Conservation (phyloP, 2,797 vertebrate species). For the Lateolabrax maculatus region DNA sequence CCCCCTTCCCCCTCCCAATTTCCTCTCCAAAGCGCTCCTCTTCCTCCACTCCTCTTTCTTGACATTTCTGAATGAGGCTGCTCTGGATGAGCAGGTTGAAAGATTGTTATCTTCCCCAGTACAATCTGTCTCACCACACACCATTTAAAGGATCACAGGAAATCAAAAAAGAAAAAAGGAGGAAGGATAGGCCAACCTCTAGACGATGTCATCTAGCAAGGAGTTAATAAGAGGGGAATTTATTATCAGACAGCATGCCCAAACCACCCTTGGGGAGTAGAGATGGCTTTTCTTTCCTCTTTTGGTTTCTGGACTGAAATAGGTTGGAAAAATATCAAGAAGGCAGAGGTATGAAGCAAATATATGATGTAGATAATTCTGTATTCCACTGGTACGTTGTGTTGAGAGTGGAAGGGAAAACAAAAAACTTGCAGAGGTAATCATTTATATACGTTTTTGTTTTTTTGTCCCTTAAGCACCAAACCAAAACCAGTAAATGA, state of each 20-base stretch:
- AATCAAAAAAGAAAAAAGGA: constrained; percentile 32
- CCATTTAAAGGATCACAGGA: constrained; percentile 58
- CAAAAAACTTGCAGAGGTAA: background rate
- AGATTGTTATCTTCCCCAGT: constrained; percentile 51
- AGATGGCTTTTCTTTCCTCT: constrained; percentile 14
- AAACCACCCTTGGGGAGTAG: constrained; percentile 23
- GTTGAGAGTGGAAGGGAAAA: background rate
- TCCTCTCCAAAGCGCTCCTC: constrained; percentile 1
- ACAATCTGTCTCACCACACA: constrained; percentile 32
- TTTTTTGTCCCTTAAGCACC: too few relatives aligned
- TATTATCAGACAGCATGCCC: constrained; percentile 30
- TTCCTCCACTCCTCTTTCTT: constrained; percentile 15
- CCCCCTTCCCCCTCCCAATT: constrained; percentile 4
- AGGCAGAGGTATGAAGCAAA: background rate
- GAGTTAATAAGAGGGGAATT: constrained; percentile 59
- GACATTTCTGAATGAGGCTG: constrained; percentile 45
- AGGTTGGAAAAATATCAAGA: background rate
- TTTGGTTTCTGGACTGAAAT: constrained; percentile 10
- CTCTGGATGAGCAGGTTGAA: constrained; percentile 44
- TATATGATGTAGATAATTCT: background rate
- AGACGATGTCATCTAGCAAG: constrained; percentile 50
- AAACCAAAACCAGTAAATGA: background rate
- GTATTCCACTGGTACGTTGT: background rate
- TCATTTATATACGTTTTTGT: too few relatives aligned
- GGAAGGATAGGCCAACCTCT: constrained; percentile 19